Conservation (phyloP, 2,113 vertebrate species). For the Silurus meridionalis region DNA sequence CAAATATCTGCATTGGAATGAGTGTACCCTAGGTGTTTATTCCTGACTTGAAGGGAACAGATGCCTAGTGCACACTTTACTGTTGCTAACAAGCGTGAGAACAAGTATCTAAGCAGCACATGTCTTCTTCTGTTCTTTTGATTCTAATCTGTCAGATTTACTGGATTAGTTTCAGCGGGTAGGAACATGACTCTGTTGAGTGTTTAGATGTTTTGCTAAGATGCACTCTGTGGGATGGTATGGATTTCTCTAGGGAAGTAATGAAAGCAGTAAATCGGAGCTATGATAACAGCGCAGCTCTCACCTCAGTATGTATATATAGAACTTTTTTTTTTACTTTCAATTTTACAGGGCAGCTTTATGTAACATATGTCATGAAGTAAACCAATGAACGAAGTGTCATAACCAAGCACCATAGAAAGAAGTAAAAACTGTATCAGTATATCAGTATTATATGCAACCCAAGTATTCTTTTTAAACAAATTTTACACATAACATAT, state of each 20-base stretch:
- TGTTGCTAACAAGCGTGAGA: neutral
- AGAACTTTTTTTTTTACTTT: neutral
- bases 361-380: neutral
- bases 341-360: neutral
- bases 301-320: neutral
- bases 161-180: neutral
- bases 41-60: slow-evolving; percentile 19
- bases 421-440: neutral
- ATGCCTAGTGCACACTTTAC: slow-evolving; percentile 10
- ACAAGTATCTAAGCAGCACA: neutral
- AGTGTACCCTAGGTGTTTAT: slow-evolving; percentile 4
- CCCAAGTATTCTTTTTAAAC: neutral
- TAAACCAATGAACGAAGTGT: neutral
- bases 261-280: neutral
- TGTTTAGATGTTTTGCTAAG: neutral
- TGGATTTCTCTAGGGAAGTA: slow-evolving; percentile 2
- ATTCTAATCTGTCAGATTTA: slow-evolving; percentile 12
- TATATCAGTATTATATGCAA: neutral
- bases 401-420: neutral
- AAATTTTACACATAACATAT: neutral
- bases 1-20: slow-evolving; percentile 28
- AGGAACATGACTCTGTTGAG: neutral
- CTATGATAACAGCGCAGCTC: neutral
- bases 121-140: neutral
- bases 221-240: neutral